These are phyloP conservation scores for Pangasius larnaudii DNA, from an alignment of 2,797 vertebrate genomes.

Conservation along the genomic window DNA sequence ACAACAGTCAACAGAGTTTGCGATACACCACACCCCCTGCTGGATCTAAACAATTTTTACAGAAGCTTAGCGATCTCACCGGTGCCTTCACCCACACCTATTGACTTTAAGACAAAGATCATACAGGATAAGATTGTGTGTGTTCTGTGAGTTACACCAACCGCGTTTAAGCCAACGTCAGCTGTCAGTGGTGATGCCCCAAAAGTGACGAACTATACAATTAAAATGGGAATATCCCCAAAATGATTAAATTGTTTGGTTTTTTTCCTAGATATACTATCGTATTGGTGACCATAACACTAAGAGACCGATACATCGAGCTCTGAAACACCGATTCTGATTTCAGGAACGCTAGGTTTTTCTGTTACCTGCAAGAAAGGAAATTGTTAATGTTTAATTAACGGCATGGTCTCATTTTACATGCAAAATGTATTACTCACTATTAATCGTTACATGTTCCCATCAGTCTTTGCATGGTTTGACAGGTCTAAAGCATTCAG, in stretches of 20 bases:
- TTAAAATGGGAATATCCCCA: not conserved
- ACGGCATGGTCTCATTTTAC: not conserved
- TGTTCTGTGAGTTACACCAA: no score
- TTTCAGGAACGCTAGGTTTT: not conserved
- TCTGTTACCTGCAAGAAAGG: not conserved
- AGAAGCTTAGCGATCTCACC: no score
- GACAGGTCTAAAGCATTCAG: not conserved
- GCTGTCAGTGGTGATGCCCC: not conserved
- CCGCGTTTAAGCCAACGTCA: not conserved
- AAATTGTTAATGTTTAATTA: not conserved
- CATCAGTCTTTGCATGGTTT: not conserved
- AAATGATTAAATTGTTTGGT: not conserved
- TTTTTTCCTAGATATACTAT: not conserved
- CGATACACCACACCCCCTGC: not conserved
- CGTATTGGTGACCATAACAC: not conserved
- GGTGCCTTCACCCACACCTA: no score
- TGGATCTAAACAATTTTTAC: not conserved
- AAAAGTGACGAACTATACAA: not conserved
- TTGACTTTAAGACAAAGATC: not conserved
- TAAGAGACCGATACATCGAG: not conserved
- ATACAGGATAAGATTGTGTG: not conserved
- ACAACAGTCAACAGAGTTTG: not conserved
- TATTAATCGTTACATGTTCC: no score
- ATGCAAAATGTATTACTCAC: not conserved
- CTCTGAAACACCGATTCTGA: not conserved